Percentiles rank a stretch among this genome's conserved stretches.
Evolutionary conservation across 2,888 invertebrate genomes (phyloP).

Genomic region (Polymixis lichenea): DNA sequence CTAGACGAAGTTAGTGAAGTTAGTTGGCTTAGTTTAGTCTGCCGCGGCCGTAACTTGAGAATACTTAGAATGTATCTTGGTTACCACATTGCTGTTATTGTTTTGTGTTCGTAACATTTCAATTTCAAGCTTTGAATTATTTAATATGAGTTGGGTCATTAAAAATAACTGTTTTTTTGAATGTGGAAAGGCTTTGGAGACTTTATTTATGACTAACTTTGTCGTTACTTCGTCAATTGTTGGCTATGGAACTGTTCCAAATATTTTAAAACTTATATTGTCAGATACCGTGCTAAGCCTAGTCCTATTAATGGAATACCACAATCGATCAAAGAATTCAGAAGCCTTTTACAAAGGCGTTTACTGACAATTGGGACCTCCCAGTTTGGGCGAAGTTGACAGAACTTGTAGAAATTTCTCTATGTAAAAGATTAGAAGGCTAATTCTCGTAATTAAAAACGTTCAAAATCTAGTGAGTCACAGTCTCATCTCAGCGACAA

Average conservation of each 20-base stretch:
- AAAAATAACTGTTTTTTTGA: neutral
- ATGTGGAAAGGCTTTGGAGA: neutral
- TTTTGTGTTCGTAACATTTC: constrained; percentile 3
- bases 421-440: no score
- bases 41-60: neutral
- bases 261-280: neutral
- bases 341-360: neutral
- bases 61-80: constrained; percentile 10
- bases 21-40: constrained; percentile 19
- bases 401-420: neutral
- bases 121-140: neutral
- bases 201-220: neutral
- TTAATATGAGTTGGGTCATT: neutral
- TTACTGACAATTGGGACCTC: neutral
- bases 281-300: neutral
- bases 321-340: neutral
- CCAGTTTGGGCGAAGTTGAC: neutral
- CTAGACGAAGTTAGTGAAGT: constrained; percentile 19
- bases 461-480: no score
- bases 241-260: neutral
- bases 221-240: no score
- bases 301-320: neutral
- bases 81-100: neutral
- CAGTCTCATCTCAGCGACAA: no score
- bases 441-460: no score